Percentiles rank a stretch among this genome's conserved stretches.
Conservation (phyloP, 2,113 vertebrate genomes). For the Amphilophus citrinellus region DNA sequence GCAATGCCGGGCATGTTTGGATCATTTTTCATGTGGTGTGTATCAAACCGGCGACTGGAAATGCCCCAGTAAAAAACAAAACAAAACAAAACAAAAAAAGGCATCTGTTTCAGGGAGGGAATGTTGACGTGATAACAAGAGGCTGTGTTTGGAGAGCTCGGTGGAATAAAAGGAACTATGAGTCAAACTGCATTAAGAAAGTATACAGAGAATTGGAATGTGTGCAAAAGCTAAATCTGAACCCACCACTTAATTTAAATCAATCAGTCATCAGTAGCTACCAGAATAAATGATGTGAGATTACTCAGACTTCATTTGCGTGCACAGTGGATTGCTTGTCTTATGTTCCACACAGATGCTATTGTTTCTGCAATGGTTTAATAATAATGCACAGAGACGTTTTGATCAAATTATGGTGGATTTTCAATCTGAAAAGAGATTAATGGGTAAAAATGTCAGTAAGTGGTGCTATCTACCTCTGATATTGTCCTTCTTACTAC, state of each 20-base stretch:
- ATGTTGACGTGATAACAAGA: slow-evolving; percentile 1
- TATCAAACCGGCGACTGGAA: not conserved
- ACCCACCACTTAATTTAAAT: not conserved
- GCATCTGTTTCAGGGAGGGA: slow-evolving; percentile 6
- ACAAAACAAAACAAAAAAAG: slow-evolving; percentile 9
- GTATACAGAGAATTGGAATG: not conserved
- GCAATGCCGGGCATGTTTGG: not conserved
- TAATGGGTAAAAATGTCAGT: not conserved
- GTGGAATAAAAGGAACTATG: not conserved
- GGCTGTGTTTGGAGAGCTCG: slow-evolving; percentile 5
- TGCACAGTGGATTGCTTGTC: not conserved
- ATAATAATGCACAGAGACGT: not conserved
- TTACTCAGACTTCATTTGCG: not conserved
- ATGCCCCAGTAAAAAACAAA: slow-evolving; percentile 1
- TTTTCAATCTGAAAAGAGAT: not conserved
- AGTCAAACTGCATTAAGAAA: not conserved
- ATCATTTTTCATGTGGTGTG: not conserved
- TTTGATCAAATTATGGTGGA: not conserved
- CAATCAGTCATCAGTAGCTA: not conserved
- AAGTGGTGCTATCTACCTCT: not conserved
- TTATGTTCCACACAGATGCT: not conserved
- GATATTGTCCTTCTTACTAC: not conserved
- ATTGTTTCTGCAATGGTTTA: not conserved
- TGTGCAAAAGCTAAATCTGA: not conserved
- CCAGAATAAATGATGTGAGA: not conserved